Percentiles rank a stretch among this genome's conserved stretches.
phyloP scores from a whole-genome alignment of 2,888 invertebrate genomes.

The Pelosia muscerda region DNA sequence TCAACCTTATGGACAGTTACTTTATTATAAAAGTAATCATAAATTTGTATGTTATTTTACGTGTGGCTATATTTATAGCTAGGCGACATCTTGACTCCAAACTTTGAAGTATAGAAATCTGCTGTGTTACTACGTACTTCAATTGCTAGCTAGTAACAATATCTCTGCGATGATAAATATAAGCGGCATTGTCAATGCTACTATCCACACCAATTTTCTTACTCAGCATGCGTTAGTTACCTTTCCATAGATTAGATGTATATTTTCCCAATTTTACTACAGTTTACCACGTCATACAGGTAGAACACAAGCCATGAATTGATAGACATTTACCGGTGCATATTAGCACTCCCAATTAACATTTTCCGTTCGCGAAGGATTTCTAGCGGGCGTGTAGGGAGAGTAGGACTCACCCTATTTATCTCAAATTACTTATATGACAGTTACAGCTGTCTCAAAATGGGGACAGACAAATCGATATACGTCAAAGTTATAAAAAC shows the following conservation, averaged over 20 bases:
- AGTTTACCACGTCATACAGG: background rate
- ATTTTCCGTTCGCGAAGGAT: background rate
- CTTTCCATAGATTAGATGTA: too few relatives aligned
- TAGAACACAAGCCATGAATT: background rate
- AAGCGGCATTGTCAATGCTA: too few relatives aligned
- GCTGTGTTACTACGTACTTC: too few relatives aligned
- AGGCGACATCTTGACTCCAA: too few relatives aligned
- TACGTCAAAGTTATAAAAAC: conserved; percentile 38
- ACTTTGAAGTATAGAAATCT: too few relatives aligned
- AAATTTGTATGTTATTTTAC: too few relatives aligned
- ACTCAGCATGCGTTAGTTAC: too few relatives aligned
- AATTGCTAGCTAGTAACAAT: too few relatives aligned
- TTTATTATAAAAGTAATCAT: background rate
- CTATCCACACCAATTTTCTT: too few relatives aligned
- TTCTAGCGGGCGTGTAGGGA: background rate
- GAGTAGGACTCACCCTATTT: background rate
- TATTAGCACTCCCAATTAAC: background rate
- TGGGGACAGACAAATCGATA: conserved; percentile 37
- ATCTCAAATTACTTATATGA: conserved; percentile 8
- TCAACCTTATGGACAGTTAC: background rate
- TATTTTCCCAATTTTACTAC: too few relatives aligned
- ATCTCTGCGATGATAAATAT: too few relatives aligned
- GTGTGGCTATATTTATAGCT: too few relatives aligned
- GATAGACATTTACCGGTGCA: background rate
- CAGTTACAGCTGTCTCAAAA: conserved; percentile 19